Conservation (phyloP, 2,888 invertebrate species). For the Resseliella maxima region DNA sequence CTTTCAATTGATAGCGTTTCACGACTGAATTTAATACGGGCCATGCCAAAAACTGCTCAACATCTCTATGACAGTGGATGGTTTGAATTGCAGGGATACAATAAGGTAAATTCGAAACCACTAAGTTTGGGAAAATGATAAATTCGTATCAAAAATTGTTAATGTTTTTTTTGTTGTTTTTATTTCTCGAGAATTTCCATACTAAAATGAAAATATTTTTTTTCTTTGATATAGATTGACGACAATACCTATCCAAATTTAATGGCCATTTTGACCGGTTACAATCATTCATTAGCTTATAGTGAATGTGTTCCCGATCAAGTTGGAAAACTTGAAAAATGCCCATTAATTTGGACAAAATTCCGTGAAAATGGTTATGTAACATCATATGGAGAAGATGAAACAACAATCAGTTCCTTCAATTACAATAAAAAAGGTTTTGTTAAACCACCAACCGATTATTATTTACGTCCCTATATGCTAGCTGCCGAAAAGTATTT, state of each 20-base stretch:
- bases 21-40: slow-evolving; percentile 78
- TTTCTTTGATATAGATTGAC: slow-evolving; percentile 71
- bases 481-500: slow-evolving; percentile 74
- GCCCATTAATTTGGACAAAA: slow-evolving; percentile 82
- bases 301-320: slow-evolving; percentile 68
- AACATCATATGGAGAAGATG: slow-evolving; percentile 86
- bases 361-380: slow-evolving; percentile 78
- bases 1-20: slow-evolving; percentile 90
- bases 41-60: slow-evolving; percentile 78
- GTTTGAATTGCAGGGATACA: slow-evolving; percentile 80
- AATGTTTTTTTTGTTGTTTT: slow-evolving; percentile 56
- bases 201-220: no score
- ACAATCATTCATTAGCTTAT: slow-evolving; percentile 69
- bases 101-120: slow-evolving; percentile 68
- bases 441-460: slow-evolving; percentile 79
- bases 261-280: slow-evolving; percentile 83
- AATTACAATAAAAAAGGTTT: slow-evolving; percentile 82
- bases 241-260: slow-evolving; percentile 94
- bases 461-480: slow-evolving; percentile 81
- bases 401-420: slow-evolving; percentile 75
- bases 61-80: slow-evolving; percentile 77
- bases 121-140: slow-evolving; percentile 8
- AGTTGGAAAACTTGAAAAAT: slow-evolving; percentile 74
- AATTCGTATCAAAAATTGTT: neutral
- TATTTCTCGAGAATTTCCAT: no score